Conservation (phyloP, 2,888 invertebrate genomes). For the Eupithecia dodoneata region DNA sequence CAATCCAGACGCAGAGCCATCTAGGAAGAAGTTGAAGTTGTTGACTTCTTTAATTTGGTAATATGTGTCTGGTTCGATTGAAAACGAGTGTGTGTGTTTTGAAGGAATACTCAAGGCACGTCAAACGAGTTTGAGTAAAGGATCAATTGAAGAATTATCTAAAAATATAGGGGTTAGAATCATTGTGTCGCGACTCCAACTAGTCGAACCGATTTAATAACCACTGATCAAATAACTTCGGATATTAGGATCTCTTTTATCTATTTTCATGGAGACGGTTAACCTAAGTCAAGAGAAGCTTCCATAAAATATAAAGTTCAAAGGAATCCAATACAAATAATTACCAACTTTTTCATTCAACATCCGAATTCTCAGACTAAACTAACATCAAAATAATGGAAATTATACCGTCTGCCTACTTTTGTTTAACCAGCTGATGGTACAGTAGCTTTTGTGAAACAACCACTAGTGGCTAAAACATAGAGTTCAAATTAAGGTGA, state of each 20-base stretch:
- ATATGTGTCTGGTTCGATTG: no score
- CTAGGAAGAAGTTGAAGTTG: no score
- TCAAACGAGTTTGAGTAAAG: no score
- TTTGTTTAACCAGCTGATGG: constrained; percentile 41
- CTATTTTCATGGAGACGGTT: not conserved
- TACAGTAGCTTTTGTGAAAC: constrained; percentile 8
- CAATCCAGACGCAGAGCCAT: no score
- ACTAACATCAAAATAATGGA: constrained; percentile 23
- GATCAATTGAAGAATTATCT: no score
- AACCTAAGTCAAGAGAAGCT: not conserved
- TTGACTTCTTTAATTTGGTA: no score
- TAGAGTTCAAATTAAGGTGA: constrained; percentile 24
- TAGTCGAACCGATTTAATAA: no score
- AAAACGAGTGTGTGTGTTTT: no score
- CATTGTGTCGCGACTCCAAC: no score
- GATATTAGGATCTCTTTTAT: not conserved
- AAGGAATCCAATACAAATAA: not conserved
- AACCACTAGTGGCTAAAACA: not conserved
- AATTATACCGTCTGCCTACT: constrained; percentile 10
- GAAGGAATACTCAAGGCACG: no score
- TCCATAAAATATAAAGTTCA: not conserved
- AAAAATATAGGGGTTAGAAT: no score
- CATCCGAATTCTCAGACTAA: constrained; percentile 34
- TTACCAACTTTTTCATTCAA: not conserved
- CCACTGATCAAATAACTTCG: not conserved